Percentiles rank a stretch among this genome's conserved stretches.
phyloP scores from a whole-genome alignment of 64 coral and sea anemone genomes.

The Dendronephthya gigantea region DNA sequence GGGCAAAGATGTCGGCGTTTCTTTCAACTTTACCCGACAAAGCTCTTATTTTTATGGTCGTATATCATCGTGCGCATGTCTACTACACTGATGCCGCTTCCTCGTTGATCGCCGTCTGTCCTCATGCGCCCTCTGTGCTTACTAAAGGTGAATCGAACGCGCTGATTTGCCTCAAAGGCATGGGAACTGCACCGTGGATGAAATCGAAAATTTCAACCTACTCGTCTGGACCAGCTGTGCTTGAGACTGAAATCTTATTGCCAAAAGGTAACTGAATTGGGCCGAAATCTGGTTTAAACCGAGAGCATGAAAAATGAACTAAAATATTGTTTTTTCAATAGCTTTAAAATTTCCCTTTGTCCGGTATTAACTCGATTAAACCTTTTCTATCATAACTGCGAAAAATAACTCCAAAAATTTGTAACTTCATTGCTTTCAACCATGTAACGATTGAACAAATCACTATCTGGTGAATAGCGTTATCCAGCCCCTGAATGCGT shows the following conservation, averaged over 20 bases:
- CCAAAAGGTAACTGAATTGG: background rate
- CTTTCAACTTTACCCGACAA: background rate
- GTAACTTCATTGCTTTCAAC: too few relatives aligned
- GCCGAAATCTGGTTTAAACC: too few relatives aligned
- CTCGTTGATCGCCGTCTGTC: background rate
- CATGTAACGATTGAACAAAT: too few relatives aligned
- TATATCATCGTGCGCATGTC: background rate
- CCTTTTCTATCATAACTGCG: too few relatives aligned
- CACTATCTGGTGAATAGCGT: too few relatives aligned
- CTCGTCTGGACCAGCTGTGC: background rate
- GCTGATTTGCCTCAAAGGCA: background rate
- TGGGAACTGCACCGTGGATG: background rate
- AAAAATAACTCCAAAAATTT: too few relatives aligned
- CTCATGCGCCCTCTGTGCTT: background rate
- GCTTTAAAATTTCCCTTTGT: too few relatives aligned
- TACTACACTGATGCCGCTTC: background rate
- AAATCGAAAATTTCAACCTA: background rate
- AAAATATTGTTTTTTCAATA: too few relatives aligned
- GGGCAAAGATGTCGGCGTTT: background rate
- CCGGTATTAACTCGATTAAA: too few relatives aligned
- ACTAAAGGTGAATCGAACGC: background rate
- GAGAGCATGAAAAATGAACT: too few relatives aligned
- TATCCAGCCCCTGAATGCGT: too few relatives aligned
- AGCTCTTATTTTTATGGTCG: background rate
- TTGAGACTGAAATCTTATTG: background rate